Conservation (phyloP, 2,797 vertebrate species). For the Nannoperca obscura region DNA sequence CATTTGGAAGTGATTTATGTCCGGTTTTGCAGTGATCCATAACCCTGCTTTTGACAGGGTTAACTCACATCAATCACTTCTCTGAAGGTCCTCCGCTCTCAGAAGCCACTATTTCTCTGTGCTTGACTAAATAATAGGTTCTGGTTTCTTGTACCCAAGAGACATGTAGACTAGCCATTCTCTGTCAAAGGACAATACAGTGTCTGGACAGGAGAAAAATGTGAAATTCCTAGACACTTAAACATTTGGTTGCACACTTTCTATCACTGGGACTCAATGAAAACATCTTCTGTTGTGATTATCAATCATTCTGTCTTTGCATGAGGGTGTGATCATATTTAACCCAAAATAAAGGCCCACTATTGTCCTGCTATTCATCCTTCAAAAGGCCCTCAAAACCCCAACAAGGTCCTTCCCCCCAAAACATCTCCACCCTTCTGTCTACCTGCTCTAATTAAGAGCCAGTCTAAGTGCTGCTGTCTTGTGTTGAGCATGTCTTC, state of each 20-base stretch:
- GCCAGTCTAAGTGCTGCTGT: constrained; percentile 9
- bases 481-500: constrained; percentile 17
- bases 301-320: constrained; percentile 30
- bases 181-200: constrained; percentile 55
- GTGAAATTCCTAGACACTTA: constrained; percentile 32
- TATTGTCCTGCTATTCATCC: constrained; percentile 33
- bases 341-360: constrained; percentile 28
- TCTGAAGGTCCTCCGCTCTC: constrained; percentile 51
- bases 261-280: constrained; percentile 3
- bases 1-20: constrained; percentile 74
- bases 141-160: constrained; percentile 52
- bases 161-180: constrained; percentile 40
- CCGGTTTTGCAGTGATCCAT: constrained; percentile 65
- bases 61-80: constrained; percentile 72
- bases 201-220: constrained; percentile 51
- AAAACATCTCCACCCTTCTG: constrained; percentile 49
- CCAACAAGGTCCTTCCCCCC: constrained; percentile 15
- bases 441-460: constrained; percentile 61
- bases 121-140: constrained; percentile 62
- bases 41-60: constrained; percentile 72
- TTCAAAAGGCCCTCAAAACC: constrained; percentile 54
- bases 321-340: constrained; percentile 26
- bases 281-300: constrained; percentile 27
- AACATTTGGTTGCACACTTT: constrained; percentile 27
- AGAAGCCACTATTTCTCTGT: constrained; percentile 43